Percentiles rank a stretch among this genome's conserved stretches.
Conservation (phyloP, 2,113 vertebrate genomes). For the Empidonax alnorum region DNA sequence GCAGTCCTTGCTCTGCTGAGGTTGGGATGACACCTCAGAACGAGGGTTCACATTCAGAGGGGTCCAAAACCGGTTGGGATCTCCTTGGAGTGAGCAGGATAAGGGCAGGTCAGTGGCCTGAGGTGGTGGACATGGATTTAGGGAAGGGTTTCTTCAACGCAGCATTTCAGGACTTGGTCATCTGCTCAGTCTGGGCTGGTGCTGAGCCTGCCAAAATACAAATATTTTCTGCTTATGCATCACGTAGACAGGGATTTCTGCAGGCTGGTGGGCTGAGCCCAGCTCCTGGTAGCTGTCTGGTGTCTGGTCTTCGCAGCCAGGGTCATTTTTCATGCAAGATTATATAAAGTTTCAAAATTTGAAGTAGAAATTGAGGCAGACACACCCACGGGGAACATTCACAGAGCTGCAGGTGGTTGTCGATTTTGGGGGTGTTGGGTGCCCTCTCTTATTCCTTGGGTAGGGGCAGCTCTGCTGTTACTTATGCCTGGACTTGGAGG, state of each 20-base stretch:
- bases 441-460: not conserved
- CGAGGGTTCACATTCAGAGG: not conserved
- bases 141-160: not conserved
- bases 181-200: not conserved
- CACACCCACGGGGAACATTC: rapidly evolving
- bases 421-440: not conserved
- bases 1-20: not conserved
- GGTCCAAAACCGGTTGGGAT: not conserved
- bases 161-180: not conserved
- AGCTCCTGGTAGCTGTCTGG: not conserved
- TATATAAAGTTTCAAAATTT: not conserved
- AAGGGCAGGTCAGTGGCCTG: not conserved
- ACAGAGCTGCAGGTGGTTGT: not conserved
- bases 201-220: constrained; percentile 15
- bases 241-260: not conserved
- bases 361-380: not conserved
- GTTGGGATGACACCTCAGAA: not conserved
- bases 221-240: constrained; percentile 13
- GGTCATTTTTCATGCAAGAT: not conserved
- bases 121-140: not conserved
- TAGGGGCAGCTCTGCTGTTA: not conserved
- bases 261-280: not conserved
- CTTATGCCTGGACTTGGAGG: not conserved
- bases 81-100: not conserved
- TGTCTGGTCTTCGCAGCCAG: not conserved